Evolutionary conservation across 2,888 invertebrate genomes (phyloP).

Genomic region (Drosophila cognata): DNA sequence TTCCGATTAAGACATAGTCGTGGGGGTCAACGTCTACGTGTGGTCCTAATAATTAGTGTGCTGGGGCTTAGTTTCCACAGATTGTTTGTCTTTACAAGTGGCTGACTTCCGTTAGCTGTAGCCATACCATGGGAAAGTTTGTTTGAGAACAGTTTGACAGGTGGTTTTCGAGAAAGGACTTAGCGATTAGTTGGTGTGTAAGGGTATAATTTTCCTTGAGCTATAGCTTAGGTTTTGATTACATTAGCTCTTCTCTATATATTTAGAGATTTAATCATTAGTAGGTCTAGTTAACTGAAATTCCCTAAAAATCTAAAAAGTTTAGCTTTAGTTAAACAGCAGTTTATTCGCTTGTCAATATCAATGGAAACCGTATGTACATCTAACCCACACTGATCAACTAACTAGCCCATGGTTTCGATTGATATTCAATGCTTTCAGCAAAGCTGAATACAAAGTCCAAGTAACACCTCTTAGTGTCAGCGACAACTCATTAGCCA

Average conservation of each 20-base stretch:
- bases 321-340: background rate
- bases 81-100: conserved; percentile 59
- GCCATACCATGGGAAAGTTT: conserved; percentile 33
- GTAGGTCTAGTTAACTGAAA: too few relatives aligned
- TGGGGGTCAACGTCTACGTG: conserved; percentile 54
- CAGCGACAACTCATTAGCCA: conserved; percentile 68
- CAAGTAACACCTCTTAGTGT: conserved; percentile 48
- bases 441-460: conserved; percentile 36
- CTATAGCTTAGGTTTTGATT: conserved; percentile 3
- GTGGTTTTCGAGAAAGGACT: conserved; percentile 26
- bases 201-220: conserved; percentile 9
- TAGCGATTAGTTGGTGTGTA: conserved; percentile 1
- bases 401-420: background rate
- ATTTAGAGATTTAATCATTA: background rate
- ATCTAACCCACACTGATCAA: conserved; percentile 3
- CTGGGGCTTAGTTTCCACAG: conserved; percentile 40
- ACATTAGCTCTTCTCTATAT: background rate
- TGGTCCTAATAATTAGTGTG: conserved; percentile 63
- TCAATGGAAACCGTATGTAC: background rate
- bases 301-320: too few relatives aligned
- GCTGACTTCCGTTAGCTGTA: conserved; percentile 47
- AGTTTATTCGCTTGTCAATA: conserved; percentile 2
- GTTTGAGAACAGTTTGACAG: conserved; percentile 43
- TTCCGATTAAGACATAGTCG: conserved; percentile 61
- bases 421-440: conserved; percentile 50